Evolutionary conservation across 1,140 invertebrate genomes (phyloP).

Genomic region (Halyomorpha halys): DNA sequence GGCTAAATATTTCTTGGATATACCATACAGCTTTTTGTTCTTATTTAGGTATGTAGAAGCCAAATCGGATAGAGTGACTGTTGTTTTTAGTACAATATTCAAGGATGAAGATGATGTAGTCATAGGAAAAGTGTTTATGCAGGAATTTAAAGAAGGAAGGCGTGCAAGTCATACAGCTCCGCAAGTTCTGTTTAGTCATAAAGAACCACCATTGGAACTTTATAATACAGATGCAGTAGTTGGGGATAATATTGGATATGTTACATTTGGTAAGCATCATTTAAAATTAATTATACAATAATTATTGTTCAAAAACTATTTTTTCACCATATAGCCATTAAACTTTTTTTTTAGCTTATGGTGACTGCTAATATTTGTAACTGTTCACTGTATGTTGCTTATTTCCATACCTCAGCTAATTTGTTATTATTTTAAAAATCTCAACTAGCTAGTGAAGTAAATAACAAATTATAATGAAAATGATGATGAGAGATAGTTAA

Average conservation of each 20-base stretch:
- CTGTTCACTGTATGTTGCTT: too few relatives aligned
- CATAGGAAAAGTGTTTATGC: slow-evolving; percentile 98
- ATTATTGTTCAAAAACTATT: not conserved
- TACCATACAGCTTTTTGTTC: not conserved
- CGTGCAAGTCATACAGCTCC: slow-evolving; percentile 91
- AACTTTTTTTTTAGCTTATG: too few relatives aligned
- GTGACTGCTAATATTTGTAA: too few relatives aligned
- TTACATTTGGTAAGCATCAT: slow-evolving; percentile 82
- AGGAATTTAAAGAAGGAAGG: slow-evolving; percentile 95
- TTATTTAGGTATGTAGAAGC: slow-evolving; percentile 87
- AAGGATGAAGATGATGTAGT: slow-evolving; percentile 97
- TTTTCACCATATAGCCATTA: too few relatives aligned
- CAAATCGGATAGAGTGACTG: slow-evolving; percentile 94
- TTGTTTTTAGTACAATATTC: slow-evolving; percentile 98
- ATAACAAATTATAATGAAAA: too few relatives aligned
- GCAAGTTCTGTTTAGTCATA: slow-evolving; percentile 85
- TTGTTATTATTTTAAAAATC: too few relatives aligned
- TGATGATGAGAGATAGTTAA: too few relatives aligned
- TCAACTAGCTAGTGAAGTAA: too few relatives aligned
- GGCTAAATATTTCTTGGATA: too few relatives aligned
- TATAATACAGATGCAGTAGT: slow-evolving; percentile 85
- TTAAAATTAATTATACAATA: not conserved
- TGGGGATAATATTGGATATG: slow-evolving; percentile 97
- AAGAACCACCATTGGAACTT: slow-evolving; percentile 91
- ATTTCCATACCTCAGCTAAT: too few relatives aligned